phyloP scores from a whole-genome alignment of 2,888 invertebrate species.

The Pegoplata infirma region DNA sequence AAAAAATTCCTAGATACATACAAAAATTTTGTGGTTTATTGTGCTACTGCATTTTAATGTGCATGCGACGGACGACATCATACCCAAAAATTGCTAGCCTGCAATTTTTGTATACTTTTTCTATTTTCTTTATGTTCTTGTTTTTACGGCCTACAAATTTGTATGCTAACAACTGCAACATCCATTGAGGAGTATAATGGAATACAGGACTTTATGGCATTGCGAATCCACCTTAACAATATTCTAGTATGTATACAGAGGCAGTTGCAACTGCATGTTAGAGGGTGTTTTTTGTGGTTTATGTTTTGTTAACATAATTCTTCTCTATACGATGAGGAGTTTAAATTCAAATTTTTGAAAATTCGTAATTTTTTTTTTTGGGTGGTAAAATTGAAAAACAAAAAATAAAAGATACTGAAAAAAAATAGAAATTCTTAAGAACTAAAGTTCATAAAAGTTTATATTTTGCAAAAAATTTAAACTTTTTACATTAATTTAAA shows the following conservation, averaged over 20 bases:
- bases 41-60: conserved; percentile 28
- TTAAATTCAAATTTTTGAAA: conserved; percentile 12
- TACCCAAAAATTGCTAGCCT: neutral
- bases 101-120: neutral
- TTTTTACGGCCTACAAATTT: conserved; percentile 13
- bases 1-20: conserved; percentile 44
- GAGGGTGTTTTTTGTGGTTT: conserved; percentile 59
- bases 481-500: neutral
- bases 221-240: neutral
- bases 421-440: neutral
- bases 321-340: conserved; percentile 27
- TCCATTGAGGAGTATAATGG: neutral
- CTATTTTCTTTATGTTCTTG: neutral
- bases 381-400: conserved; percentile 1
- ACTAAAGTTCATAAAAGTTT: neutral
- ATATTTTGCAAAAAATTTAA: neutral
- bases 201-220: neutral
- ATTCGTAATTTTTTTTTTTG: conserved; percentile 16
- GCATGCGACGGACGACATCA: conserved; percentile 20
- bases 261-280: conserved; percentile 54
- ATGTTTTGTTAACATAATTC: conserved; percentile 56
- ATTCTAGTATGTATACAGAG: neutral
- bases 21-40: conserved; percentile 48
- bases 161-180: neutral
- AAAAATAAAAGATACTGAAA: conserved; percentile 3